Evolutionary conservation across 1,140 invertebrate species (phyloP), one percentile per base, ranked within the genome.

Genomic region (Drosophila lacertosa): DNA sequence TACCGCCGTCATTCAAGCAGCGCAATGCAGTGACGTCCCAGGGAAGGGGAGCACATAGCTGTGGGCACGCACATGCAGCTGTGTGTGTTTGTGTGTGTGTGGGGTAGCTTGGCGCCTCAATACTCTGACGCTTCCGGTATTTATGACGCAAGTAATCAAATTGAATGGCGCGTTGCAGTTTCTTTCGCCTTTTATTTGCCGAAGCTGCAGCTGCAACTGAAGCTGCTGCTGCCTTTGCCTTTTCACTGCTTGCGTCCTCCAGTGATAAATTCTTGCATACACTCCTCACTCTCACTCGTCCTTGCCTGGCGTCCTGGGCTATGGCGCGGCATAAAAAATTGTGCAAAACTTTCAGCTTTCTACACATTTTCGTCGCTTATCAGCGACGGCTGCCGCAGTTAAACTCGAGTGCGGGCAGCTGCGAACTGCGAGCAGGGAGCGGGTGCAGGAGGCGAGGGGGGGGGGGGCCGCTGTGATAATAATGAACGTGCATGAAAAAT

Each of bases 81-180:
- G 63, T 29, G 47, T 9, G 3, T 11, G 9, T 13, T 4, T 20
- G 59, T 20, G 10, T 3, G 26, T 20, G 26, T 9, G 32, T 13
- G 37, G 26, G 39, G 39, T 10, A 16, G 22, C 51, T 57, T 72
- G 68, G 72, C 82, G 79, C 81, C 76, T 84, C 80, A 84, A 84
- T 84, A 86, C 81, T 67, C 81, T 68, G 82, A 86, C 77, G 82
- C 82, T 86, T 86, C 82, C 82, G 82, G 82, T 86, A 86, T 86
- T 86, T 86, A 86, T 86, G 82, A 86, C 74, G 82, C 82, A 86
- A 86, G 82, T 86, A 86, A 86, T 86, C 82, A 86, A 86, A 86
- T 86, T 86, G 82, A 86, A 86, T 86, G 82, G 82, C 48, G 81
- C 81, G 65, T 79, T 88, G 81, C 81, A 86, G 69, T 81, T 84